phyloP scores from a whole-genome alignment of 2,113 vertebrate species.

The Zootoca vivipara region DNA sequence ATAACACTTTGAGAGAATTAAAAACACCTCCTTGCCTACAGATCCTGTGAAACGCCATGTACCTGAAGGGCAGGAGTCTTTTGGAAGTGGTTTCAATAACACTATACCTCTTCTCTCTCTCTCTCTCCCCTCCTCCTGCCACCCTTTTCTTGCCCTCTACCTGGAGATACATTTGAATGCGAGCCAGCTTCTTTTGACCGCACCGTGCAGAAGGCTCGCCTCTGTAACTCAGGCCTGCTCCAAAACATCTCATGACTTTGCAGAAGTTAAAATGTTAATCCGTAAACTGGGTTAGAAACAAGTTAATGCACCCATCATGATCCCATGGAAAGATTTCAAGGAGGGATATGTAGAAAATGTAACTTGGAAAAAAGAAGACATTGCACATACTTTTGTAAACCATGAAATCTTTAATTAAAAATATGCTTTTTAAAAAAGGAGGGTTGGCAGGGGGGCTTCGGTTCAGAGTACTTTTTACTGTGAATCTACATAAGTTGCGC shows the following conservation, averaged over 20 bases:
- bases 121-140: not conserved
- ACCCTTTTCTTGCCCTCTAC: not conserved
- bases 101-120: not conserved
- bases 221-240: not conserved
- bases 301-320: not conserved
- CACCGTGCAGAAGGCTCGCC: fast-evolving
- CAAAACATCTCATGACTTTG: conserved; percentile 17
- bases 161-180: not conserved
- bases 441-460: no score
- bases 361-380: no score
- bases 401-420: no score
- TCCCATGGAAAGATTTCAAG: not conserved
- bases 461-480: no score
- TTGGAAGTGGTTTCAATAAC: conserved; percentile 13
- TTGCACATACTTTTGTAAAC: no score
- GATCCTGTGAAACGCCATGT: not conserved
- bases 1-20: conserved; percentile 16
- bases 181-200: not conserved
- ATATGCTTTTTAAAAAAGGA: no score
- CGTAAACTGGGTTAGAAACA: conserved; percentile 20
- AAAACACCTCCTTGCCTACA: not conserved
- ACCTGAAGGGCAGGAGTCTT: conserved; percentile 3
- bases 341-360: no score
- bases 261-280: not conserved
- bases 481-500: no score